Percentiles rank a stretch among this genome's conserved stretches.
phyloP scores from a whole-genome alignment of 2,797 vertebrate genomes.

The Falco berigora region DNA sequence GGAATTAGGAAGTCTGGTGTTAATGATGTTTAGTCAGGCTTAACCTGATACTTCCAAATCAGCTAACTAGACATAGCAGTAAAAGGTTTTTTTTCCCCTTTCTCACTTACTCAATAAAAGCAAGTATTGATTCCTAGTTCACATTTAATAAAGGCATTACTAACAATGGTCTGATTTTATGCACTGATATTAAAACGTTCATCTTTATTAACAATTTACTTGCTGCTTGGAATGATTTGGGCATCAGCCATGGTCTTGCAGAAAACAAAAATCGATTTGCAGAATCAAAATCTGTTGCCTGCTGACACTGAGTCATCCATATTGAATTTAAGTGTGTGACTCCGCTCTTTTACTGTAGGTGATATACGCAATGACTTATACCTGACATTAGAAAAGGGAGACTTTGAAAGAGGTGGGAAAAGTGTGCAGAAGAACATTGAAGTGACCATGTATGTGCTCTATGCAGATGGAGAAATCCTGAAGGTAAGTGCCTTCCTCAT shows the following conservation, averaged over 20 bases:
- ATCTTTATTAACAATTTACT: conserved; percentile 75
- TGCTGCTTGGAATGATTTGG: conserved; percentile 69
- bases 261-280: not conserved
- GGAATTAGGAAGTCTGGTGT: not conserved
- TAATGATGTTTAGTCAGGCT: not conserved
- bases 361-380: conserved; percentile 96
- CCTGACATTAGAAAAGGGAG: conserved; percentile 91
- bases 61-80: not conserved
- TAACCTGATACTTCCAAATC: not conserved
- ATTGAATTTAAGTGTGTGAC: not conserved
- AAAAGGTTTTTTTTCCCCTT: not conserved
- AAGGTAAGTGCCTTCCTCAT: conserved; percentile 76
- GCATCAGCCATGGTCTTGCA: conserved; percentile 41
- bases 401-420: conserved; percentile 97
- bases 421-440: conserved; percentile 99
- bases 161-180: conserved; percentile 58
- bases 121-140: not conserved
- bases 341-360: conserved; percentile 71
- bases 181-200: conserved; percentile 42
- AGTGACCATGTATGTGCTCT: conserved; percentile 95
- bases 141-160: conserved; percentile 57
- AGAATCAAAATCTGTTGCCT: not conserved
- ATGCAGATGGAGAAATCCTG: conserved; percentile 93
- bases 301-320: not conserved
- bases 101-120: not conserved